Base-by-base conservation (phyloP, 1,140 invertebrate species). In the Macrobrachium rosenbergii region DNA sequence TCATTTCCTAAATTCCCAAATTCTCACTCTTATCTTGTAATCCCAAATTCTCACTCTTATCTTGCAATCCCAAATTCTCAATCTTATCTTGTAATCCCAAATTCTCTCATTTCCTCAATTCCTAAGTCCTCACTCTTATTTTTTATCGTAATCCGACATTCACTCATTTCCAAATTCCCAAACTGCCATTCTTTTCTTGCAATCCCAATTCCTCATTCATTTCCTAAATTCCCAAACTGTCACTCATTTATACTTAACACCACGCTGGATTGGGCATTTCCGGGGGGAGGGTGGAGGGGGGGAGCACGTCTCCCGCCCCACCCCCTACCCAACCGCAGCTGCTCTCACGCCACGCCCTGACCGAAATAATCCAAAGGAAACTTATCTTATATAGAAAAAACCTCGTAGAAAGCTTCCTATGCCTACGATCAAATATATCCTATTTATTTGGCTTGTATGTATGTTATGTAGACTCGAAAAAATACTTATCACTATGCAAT, bases 391-490 rank as follows among this genome's bases (percentile, higher is more conserved):
- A 75, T 83, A 83, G 82, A 83, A 83, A 83, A 45, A 82, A 37
- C n/a, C 58, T 76, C 37, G 60, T 84, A 23, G 67, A 77, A 84
- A 84, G 82, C 82, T 23, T 19, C 64, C 82, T 84, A 83, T 37
- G 37, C 84, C 67, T 77, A 80, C 23, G 59, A 82, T 87, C 84
- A 81, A 87, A 87, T 87, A 87, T 87, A 87, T 7, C 64, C 78
- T 81, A 81, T 75, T n/a, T 64, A 72, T 87, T 87, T 87, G 84
- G 84, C 84, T 73, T 75, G 78, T 75, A 37, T 43, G 16, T 75
- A 19, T 75, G 63, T 75, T 83, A 73, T 79, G 83, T 79, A 87
- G 67, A 75, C 81, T 76, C 60, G 84, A 82, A 87, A 84, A 81
- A 87, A 87, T 87, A 82, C 84, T 80, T 87, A 75, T 58, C 58